Base-by-base conservation (phyloP, 1,140 invertebrate species). In the Diabrotica undecimpunctata region DNA sequence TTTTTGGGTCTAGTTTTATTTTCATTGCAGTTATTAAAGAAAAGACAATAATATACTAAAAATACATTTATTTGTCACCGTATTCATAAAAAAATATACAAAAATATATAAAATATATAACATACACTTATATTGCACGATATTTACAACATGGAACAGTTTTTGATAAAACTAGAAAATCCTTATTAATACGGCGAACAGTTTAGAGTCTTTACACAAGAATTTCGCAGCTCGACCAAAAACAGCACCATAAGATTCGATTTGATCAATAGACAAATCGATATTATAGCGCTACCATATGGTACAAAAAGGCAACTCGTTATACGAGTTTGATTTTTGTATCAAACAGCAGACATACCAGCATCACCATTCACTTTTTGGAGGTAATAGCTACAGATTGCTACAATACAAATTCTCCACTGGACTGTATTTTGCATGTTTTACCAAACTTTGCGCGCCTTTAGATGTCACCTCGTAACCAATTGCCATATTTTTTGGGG, bases 11-110 rank as follows among this genome's bases (percentile, higher is more conserved):
- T 25, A 25, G 4, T 1, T 25, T 25, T 25, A 25, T 25, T 25
- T 25, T 25, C 4, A 4, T 25, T 25, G 25, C 4, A 25, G 25
- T 25, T 25, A 25, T 25, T 25, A 25, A 25, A 25, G 25, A 4
- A 25, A 25, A 25, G 25, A 25, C 11, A 13, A 55, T 14, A 25
- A 8, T 55, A 55, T 36, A 14, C 54, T 54, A 58, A 61, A 59
- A 63, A 67, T 67, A 63, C 66, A 67, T 70, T 70, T 67, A 70
- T 70, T 70, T 70, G 69, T 70, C 69, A 70, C 69, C 69, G 69
- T 70, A 70, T 70, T 67, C 64, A 58, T 64, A 64, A 12, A 64
- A 67, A 67, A 70, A 65, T 56, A 70, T 62, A 65, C 58, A 68
- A 61, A 68, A 66, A 66, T 57, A 64, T 66, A 66, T 57, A 69